Base-by-base conservation (phyloP, 2,113 vertebrate species). In the Pseudorhombus dupliciocellatus region DNA sequence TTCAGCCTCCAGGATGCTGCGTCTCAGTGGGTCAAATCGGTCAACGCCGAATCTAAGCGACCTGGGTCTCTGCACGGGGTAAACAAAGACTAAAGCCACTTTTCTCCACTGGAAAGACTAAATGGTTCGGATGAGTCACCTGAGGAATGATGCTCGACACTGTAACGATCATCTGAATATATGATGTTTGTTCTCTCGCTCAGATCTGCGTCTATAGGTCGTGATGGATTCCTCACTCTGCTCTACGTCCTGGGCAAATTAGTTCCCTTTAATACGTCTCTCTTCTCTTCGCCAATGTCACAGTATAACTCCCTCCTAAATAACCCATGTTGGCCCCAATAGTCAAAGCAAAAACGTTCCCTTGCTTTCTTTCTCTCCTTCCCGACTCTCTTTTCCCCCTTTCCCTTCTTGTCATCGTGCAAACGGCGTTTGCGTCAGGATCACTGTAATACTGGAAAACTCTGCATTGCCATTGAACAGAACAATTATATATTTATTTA, bases 401-500 rank as follows among this genome's bases (percentile, higher is more conserved):
- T 34, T 24, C 16, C 59, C 67, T 54, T 30, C 71, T 63, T 57
- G 75, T 79, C 25, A 42, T 84, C 74, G 77, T 76, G 82, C 84
- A 85, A 81, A 80, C 79, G 56, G 15, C 31, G 44, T 84, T 87
- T 63, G 61, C 65, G 44, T 79, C 62, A 77, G 74, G 74, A 80
- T 82, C 74, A 82, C 37, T 74, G 59, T 75, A 55, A 81, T 75
- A 84, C 70, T 53, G 64, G 67, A 84, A 74, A 79, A 88, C 75
- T 91, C 85, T 87, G 83, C 86, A 90, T 88, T 87, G 88, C 84
- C 83, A 91, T 85, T 68, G 90, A 85, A 79, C 89, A 91, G 85
- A 90, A 88, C 83, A 89, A 79, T 92, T 87, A 90, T 91, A 93
- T 89, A 93, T 93, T 86, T 91, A 92, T 93, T 30, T 96, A 96